Evolutionary conservation across 2,797 vertebrate species (phyloP), one percentile per base, ranked within the genome.

Genomic region (Acanthis flammea): DNA sequence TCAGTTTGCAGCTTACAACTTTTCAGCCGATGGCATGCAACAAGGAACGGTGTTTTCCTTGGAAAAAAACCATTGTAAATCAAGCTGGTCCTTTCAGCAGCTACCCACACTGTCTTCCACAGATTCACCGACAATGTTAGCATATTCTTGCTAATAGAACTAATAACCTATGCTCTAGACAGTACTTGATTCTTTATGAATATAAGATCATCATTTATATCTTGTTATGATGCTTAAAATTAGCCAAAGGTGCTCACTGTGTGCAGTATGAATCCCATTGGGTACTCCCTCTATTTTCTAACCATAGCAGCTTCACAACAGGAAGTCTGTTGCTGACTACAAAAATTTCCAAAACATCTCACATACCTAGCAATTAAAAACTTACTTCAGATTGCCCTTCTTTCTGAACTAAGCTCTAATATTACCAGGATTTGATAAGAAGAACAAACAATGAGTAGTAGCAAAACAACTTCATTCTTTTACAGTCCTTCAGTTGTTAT

Each of bases 81-180:
- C 88, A 74, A 7, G 5, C 45, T 51, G 45, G 15, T 8, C 19
- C 50, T 91, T 92, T 65, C 72, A 92, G 68, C 57, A 88, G 1
- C 58, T 83, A 47, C 27, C 51, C 47, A 37, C 37, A 72, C 31
- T 28, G 13, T 33, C 62, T 68, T 90, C 44, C 37, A 84, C 13
- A 62, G 62, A 93, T 47, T 51, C 54, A 80, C 42, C 88, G 55
- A 88, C 70, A 91, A 31, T 10, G 23, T 61, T 87, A 92, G 78
- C 24, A 25, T 50, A 80, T 2, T 0, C 14, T 63, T 76, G 37
- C 39, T 96, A 58, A 84, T 63, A 42, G 78, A 89, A 87, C 51
- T 90, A 96, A 93, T 71, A 94, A 95, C 27, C 54, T 75, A 81
- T 91, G 66, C 70, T 96, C 81, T 76, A 93, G 77, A 95, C 74